Base-by-base conservation (phyloP, 64 coral and sea anemone genomes). In the Porites australiensis region DNA sequence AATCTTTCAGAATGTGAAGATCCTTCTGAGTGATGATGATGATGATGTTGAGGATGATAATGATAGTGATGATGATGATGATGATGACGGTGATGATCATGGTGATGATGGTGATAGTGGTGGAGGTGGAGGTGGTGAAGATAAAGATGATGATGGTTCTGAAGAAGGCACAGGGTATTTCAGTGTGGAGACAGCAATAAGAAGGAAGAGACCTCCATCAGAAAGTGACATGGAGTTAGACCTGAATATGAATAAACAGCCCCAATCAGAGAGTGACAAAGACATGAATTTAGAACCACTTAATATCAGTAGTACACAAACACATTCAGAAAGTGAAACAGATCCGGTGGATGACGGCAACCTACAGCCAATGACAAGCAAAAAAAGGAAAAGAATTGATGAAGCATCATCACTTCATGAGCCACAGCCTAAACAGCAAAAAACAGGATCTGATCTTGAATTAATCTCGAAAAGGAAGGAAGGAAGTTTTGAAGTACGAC, bases 401-500 rank as follows among this genome's bases (percentile, higher is more conserved):
- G 69, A 22, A n/a, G 27, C 22, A 27, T 71, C 69, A 37, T 73
- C 70, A 88, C 22, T 14, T 44, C 71, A 20, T 46, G 55, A 50
- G 11, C 53, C 53, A 57, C 53, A 5, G 53, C 53, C 3, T 8
- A 57, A 57, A 71, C 22, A 23, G 43, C 20, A 5, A 44, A 48
- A 76, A 72, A 75, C 37, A 75, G 72, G 55, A n/a, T n/a, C n/a
- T n/a, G n/a, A n/a, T n/a, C n/a, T n/a, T n/a, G n/a, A n/a, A n/a
- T n/a, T n/a, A 10, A 50, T 22, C 75, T 37, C 76, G 66, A 16
- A 43, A 72, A 13, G 76, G 1, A 90, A 82, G 66, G 71, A 48
- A 80, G 64, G 58, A 73, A 58, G 86, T 76, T 58, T 37, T 55
- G 8, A 88, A 74, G 52, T 91, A 27, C 77, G 89, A 91, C 48